These are phyloP conservation scores for Gnatocerus cornutus DNA, from an alignment of 2,888 invertebrate species.

Conservation along the genomic window DNA sequence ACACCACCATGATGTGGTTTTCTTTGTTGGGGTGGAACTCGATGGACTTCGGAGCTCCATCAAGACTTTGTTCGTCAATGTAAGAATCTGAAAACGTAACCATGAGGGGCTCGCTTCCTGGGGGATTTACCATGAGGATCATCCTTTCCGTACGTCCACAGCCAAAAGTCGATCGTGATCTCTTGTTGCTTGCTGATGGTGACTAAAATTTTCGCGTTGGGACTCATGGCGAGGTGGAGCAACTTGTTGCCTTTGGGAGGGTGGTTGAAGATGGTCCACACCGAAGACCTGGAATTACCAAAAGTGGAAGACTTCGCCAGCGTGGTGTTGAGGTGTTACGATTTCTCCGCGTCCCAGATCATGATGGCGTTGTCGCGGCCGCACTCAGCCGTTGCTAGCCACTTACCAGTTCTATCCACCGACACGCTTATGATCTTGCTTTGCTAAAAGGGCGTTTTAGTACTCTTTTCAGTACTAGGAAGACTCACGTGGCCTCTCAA, in stretches of 20 bases:
- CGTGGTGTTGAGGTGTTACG: conserved; percentile 27
- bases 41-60: conserved; percentile 63
- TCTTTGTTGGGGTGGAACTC: conserved; percentile 68
- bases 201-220: conserved; percentile 75
- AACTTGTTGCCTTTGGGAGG: conserved; percentile 67
- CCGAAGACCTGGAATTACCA: conserved; percentile 65
- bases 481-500: conserved; percentile 81
- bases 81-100: conserved; percentile 20
- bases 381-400: conserved; percentile 76
- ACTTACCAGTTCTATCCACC: conserved; percentile 72
- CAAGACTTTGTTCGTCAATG: conserved; percentile 24
- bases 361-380: conserved; percentile 75
- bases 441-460: conserved; percentile 68
- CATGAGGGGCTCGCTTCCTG: not conserved
- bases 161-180: conserved; percentile 75
- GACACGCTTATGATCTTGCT: conserved; percentile 73
- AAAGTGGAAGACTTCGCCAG: not conserved
- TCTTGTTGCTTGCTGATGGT: conserved; percentile 71
- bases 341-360: conserved; percentile 74
- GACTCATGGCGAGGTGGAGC: conserved; percentile 72
- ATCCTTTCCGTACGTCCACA: conserved; percentile 75
- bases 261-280: conserved; percentile 74
- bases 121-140: conserved; percentile 72
- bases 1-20: conserved; percentile 70
- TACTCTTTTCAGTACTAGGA: not conserved